Percentiles rank a stretch among this genome's conserved stretches.
Evolutionary conservation across 2,113 vertebrate genomes (phyloP).

Genomic region (Tursiops truncatus): DNA sequence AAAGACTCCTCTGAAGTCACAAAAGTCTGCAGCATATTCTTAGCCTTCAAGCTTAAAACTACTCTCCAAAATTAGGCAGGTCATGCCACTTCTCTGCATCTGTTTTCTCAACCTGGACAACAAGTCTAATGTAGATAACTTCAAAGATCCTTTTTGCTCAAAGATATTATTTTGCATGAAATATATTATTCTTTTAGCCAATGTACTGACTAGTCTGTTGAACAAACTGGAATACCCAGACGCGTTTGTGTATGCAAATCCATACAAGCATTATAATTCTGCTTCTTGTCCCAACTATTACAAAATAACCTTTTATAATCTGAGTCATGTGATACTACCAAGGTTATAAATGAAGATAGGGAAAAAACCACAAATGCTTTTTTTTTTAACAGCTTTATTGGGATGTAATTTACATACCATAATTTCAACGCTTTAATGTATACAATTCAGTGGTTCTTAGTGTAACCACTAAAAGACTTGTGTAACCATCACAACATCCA

Average conservation of each 20-base stretch:
- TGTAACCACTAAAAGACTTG: too few relatives aligned
- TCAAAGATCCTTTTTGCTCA: not conserved
- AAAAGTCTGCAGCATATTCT: not conserved
- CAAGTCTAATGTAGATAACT: not conserved
- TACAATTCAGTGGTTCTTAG: too few relatives aligned
- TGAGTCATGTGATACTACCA: not conserved
- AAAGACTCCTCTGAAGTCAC: not conserved
- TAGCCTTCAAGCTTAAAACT: not conserved
- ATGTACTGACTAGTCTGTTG: not conserved
- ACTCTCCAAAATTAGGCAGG: not conserved
- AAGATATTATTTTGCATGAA: not conserved
- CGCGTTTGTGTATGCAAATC: not conserved
- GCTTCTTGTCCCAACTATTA: not conserved
- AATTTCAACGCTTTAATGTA: too few relatives aligned
- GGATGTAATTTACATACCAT: too few relatives aligned
- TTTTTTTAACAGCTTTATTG: not conserved
- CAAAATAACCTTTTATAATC: not conserved
- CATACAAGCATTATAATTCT: not conserved
- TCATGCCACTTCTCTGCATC: not conserved
- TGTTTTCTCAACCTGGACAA: slow-evolving; percentile 22
- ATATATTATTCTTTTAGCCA: not conserved
- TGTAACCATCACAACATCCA: too few relatives aligned
- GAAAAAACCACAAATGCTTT: not conserved
- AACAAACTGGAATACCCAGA: not conserved
- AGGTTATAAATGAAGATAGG: not conserved